A percentile compares a stretch with the other conserved stretches of the same genome.
These are phyloP conservation scores for Sicus ferrugineus DNA, from an alignment of 2,888 invertebrate species.

Conservation along the genomic window DNA sequence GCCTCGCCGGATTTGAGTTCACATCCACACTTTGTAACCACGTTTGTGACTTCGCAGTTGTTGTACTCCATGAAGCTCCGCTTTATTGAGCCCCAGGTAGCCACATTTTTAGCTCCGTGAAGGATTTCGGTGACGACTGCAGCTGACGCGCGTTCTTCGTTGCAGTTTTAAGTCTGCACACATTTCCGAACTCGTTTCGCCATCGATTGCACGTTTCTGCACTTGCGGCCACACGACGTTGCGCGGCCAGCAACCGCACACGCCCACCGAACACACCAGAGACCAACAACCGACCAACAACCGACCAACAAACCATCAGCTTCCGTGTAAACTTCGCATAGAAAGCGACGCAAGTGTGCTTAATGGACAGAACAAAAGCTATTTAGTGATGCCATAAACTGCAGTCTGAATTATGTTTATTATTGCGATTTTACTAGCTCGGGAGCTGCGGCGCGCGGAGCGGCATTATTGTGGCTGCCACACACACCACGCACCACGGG, in stretches of 20 bases:
- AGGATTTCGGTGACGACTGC: too few relatives aligned
- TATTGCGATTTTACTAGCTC: constrained; percentile 46
- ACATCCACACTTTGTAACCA: too few relatives aligned
- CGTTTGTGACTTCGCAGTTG: too few relatives aligned
- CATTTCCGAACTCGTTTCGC: not conserved
- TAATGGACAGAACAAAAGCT: constrained; percentile 51
- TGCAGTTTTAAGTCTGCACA: too few relatives aligned
- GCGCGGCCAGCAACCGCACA: not conserved
- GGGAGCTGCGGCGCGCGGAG: constrained; percentile 29
- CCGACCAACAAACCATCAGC: not conserved
- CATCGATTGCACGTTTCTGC: not conserved
- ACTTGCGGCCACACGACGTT: not conserved
- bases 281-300: not conserved
- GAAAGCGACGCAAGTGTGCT: constrained; percentile 53
- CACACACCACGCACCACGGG: not conserved
- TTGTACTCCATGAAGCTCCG: too few relatives aligned
- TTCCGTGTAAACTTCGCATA: constrained; percentile 5
- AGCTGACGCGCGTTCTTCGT: too few relatives aligned
- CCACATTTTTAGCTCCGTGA: too few relatives aligned
- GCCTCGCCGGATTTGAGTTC: too few relatives aligned
- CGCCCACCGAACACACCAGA: not conserved
- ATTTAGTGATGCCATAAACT: constrained; percentile 53
- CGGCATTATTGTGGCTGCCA: not conserved
- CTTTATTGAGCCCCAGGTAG: too few relatives aligned
- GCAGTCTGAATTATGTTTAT: constrained; percentile 56